Evolutionary conservation across 2,797 vertebrate species (phyloP), one percentile per base, ranked within the genome.

Genomic region (Hyperoplus immaculatus): DNA sequence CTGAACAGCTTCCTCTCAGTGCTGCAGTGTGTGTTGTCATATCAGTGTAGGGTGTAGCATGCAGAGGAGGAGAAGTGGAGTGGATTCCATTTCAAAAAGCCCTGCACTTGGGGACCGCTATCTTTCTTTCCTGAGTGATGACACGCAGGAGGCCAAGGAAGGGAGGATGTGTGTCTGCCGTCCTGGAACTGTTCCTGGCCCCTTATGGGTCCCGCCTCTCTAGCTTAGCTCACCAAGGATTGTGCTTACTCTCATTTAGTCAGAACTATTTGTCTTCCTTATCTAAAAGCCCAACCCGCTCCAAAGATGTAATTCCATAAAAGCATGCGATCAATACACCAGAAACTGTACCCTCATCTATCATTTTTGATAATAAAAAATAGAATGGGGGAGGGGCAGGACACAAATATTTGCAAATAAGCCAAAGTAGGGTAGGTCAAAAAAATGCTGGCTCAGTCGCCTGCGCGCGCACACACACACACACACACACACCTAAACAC

Each of bases 281-380:
- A 81, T 87, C 29, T 29, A 29, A 81, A 93, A 89, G 85, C 88
- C 89, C 89, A 90, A 94, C 84, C 88, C 85, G 90, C 85, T 90
- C 87, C 92, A 90, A 94, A 94, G 92, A 96, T 95, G 94, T 95
- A 95, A 96, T 96, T 95, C 93, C 94, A 95, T 96, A 96, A 95
- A 95, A 95, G 94, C 95, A 91, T 94, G 84, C 92, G 95, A 96
- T 96, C 95, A 94, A 95, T 96, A 95, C 83, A 79, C 62, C 79
- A 82, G 80, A 94, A 95, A 93, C 90, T 79, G 78, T 90, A 88
- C 90, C 82, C 88, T 92, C 94, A 94, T 95, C 90, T 94, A 94
- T 96, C 95, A 96, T 95, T 94, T 94, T 92, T 88, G 47, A 87
- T 82, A 55, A 65, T 69, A 88, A 78, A 72, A 75, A 69, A 81